Evolutionary conservation across 1,140 invertebrate genomes (phyloP), one percentile per base, ranked within the genome.

Genomic region (Cydia pomonella): DNA sequence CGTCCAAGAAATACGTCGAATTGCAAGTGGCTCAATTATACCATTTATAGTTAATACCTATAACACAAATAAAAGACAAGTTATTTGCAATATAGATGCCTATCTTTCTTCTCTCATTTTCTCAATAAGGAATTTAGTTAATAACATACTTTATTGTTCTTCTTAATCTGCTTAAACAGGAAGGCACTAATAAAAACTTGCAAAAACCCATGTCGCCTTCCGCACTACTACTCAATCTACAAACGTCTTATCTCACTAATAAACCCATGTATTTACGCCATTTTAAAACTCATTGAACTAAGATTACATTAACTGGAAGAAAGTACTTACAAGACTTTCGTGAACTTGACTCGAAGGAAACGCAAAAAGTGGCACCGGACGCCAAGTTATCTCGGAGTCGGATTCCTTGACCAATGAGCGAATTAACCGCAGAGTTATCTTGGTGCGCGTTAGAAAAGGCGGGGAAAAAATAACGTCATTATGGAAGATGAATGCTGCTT

Each of bases 261-360:
- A 59, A 59, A 59, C 18, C 10, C 21, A 23, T 59, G 21, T 5
- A 23, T n/a, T 23, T 59, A 23, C 53, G 7, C 7, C 21, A 1
- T 59, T 21, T 59, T 23, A 23, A 59, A 23, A 23, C 18, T 21
- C 2, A 10, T 9, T 44, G 2, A 59, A 10, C 53, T 2, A 59
- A 59, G 53, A 59, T 59, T 44, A 12, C 13, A 44, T 44, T 59
- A 59, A 59, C 21, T 59, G 53, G 18, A 59, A 23, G 53, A 59
- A 59, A 59, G 53, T 59, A 59, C n/a, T n/a, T n/a, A n/a, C 53
- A 59, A 59, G 53, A 59, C 53, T 59, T 59, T 59, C 53, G 53
- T 59, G 53, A 59, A 59, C 53, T 59, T 59, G 53, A 59, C 53
- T 59, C 21, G 53, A 21, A 50, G 53, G 53, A 59, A 59, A 59